Evolutionary conservation across 2,888 invertebrate genomes (phyloP).

Genomic region (Chouioia cunea): DNA sequence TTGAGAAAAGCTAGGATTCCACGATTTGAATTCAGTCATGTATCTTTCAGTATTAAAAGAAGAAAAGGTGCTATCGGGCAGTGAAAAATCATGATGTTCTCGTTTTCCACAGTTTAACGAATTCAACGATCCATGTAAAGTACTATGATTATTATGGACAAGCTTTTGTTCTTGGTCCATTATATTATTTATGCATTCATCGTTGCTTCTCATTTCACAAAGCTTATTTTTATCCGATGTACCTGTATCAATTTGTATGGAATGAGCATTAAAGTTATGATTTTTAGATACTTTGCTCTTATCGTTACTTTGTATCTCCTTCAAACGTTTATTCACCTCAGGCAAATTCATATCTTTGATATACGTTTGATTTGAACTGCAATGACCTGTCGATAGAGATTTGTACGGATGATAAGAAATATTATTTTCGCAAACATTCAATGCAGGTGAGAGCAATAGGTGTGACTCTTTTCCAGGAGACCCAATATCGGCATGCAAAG

Average conservation of each 20-base stretch:
- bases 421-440: constrained; percentile 48
- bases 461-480: constrained; percentile 49
- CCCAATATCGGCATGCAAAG: constrained; percentile 55
- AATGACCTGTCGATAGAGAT: constrained; percentile 53
- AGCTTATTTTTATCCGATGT: constrained; percentile 4
- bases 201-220: constrained; percentile 21
- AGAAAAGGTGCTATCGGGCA: constrained; percentile 53
- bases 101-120: constrained; percentile 46
- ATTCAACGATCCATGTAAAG: constrained; percentile 7
- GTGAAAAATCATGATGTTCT: constrained; percentile 53
- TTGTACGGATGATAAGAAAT: constrained; percentile 47
- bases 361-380: constrained; percentile 47
- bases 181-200: constrained; percentile 21
- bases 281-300: constrained; percentile 57
- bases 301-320: constrained; percentile 67
- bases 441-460: constrained; percentile 40
- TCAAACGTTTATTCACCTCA: constrained; percentile 67
- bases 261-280: neutral
- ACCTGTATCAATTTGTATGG: constrained; percentile 7
- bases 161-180: constrained; percentile 39
- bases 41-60: constrained; percentile 55
- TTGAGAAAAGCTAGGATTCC: constrained; percentile 50
- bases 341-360: constrained; percentile 62
- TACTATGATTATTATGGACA: constrained; percentile 24
- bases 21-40: constrained; percentile 57